These are phyloP conservation scores for Sebastes kiyomatsui DNA, from an alignment of 2,797 vertebrate species.

Conservation along the genomic window DNA sequence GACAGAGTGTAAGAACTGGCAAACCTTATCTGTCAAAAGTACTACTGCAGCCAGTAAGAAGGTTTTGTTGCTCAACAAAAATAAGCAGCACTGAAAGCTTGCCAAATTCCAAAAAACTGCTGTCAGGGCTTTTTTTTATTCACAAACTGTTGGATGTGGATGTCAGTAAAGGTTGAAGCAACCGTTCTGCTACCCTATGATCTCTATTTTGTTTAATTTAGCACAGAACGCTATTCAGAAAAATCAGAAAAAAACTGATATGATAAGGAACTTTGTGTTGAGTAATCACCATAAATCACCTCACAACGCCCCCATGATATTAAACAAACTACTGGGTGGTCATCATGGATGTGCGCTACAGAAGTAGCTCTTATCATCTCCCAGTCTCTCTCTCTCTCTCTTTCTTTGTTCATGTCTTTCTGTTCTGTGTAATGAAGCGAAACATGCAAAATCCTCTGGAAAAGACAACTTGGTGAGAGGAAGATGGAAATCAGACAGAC, in stretches of 20 bases:
- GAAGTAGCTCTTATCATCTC: conserved; percentile 9
- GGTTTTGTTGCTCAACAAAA: conserved; percentile 17
- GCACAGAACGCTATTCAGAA: neutral
- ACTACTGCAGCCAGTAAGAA: neutral
- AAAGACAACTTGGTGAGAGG: neutral
- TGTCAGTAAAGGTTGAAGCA: conserved; percentile 2
- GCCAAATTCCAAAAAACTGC: conserved; percentile 1
- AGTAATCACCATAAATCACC: neutral
- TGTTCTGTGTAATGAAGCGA: neutral
- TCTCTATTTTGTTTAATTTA: conserved; percentile 10
- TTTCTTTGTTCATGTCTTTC: neutral
- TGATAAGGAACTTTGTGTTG: neutral
- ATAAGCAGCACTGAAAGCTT: neutral
- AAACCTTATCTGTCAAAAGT: conserved; percentile 24
- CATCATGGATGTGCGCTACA: neutral
- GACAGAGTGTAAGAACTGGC: conserved; percentile 20
- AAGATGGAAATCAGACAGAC: neutral
- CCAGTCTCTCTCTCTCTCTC: neutral
- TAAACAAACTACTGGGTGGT: conserved; percentile 31
- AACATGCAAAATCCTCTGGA: neutral
- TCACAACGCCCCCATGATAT: neutral
- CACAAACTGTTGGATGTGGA: neutral
- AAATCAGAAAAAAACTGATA: neutral
- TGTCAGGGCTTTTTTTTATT: neutral
- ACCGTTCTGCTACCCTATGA: neutral